Conservation (phyloP, 2,888 invertebrate species). For the Lycocerus yunnanus region DNA sequence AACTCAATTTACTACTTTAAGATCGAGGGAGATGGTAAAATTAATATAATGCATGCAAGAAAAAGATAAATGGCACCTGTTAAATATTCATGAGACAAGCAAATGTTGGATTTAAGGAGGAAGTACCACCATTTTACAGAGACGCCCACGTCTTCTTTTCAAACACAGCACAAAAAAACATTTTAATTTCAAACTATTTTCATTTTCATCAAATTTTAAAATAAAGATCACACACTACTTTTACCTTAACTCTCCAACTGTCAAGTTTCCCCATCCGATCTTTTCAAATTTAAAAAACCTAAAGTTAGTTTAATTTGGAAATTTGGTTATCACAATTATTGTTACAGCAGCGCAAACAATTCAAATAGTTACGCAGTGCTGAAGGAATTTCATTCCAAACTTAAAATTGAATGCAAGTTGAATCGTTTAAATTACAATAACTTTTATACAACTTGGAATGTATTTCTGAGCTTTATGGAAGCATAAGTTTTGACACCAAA, state of each 20-base stretch:
- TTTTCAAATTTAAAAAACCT: background rate
- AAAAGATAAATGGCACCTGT: conserved; percentile 48
- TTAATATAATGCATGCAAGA: conserved; percentile 27
- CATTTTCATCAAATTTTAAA: background rate
- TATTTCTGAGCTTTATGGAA: background rate
- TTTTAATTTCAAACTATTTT: background rate
- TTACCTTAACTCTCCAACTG: background rate
- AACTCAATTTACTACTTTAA: conserved; percentile 29
- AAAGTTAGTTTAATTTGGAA: background rate
- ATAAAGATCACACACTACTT: background rate
- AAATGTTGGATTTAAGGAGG: conserved; percentile 54
- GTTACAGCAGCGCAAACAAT: background rate
- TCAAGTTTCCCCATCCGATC: background rate
- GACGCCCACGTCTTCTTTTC: conserved; percentile 44
- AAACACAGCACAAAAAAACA: background rate
- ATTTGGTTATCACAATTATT: background rate
- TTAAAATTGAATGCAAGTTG: background rate
- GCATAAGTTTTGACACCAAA: background rate
- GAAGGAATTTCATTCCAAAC: background rate
- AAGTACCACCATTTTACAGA: conserved; percentile 52
- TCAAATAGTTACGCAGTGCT: background rate
- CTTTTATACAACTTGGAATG: too few relatives aligned
- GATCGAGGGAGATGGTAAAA: conserved; percentile 29
- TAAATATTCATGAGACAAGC: conserved; percentile 55
- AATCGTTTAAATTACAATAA: background rate